Evolutionary conservation across 2,888 invertebrate species (phyloP).

Genomic region (Frankliniella fusca): DNA sequence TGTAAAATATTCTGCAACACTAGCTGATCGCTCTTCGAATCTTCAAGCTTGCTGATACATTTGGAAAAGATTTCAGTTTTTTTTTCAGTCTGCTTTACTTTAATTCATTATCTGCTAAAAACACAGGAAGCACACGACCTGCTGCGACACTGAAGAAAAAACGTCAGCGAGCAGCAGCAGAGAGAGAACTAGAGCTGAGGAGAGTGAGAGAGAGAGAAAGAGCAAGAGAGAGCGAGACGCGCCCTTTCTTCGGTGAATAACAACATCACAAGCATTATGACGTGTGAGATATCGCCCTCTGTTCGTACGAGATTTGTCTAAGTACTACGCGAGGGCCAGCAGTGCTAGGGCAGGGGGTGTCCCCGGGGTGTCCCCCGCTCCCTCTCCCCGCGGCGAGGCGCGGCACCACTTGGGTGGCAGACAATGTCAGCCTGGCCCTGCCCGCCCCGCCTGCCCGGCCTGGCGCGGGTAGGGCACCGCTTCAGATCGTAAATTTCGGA

Average conservation of each 20-base stretch:
- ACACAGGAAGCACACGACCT: too few relatives aligned
- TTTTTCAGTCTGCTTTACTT: too few relatives aligned
- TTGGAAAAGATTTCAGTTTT: too few relatives aligned
- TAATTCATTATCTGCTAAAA: too few relatives aligned
- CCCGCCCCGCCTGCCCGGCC: not conserved
- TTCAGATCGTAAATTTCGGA: constrained; percentile 8
- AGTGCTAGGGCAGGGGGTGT: not conserved
- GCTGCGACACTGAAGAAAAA: too few relatives aligned
- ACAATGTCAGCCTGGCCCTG: not conserved
- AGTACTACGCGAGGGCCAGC: not conserved
- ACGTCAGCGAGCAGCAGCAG: too few relatives aligned
- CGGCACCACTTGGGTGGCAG: not conserved
- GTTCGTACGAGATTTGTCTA: constrained; percentile 8
- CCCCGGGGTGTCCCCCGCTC: not conserved
- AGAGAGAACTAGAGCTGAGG: too few relatives aligned
- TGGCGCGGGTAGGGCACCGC: not conserved
- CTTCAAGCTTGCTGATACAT: too few relatives aligned
- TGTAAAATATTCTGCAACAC: too few relatives aligned
- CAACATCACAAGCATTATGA: not conserved
- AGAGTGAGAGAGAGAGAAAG: not conserved
- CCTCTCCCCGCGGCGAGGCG: not conserved
- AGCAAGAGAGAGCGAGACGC: not conserved
- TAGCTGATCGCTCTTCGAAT: too few relatives aligned
- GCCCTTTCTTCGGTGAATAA: not conserved
- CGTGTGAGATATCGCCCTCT: not conserved